A percentile compares a stretch with the other conserved stretches of the same genome.
Evolutionary conservation across 1,140 invertebrate species (phyloP).

Genomic region (Mercenaria mercenaria): DNA sequence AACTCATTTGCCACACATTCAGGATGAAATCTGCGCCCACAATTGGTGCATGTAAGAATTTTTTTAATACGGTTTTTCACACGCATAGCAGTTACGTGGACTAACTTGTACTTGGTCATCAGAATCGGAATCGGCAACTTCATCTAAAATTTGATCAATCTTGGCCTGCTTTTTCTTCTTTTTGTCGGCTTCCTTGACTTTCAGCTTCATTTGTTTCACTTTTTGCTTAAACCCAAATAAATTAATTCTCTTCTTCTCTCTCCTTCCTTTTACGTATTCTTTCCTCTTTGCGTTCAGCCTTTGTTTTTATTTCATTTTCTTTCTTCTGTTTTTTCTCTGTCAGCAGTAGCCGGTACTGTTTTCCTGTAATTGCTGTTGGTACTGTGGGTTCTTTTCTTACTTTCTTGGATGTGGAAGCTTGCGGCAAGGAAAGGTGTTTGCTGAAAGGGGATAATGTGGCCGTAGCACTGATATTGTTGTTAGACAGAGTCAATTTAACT

Average conservation of each 20-base stretch:
- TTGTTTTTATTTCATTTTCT: not conserved
- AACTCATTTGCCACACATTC: no score
- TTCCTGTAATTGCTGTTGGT: not conserved
- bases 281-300: not conserved
- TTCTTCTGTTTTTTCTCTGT: not conserved
- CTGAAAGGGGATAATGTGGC: no score
- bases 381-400: not conserved
- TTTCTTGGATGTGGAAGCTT: not conserved
- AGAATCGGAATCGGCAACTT: no score
- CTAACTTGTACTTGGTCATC: no score
- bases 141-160: no score
- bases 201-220: not conserved
- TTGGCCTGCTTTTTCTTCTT: not conserved
- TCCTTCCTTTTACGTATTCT: not conserved
- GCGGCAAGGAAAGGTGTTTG: not conserved
- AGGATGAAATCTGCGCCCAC: no score
- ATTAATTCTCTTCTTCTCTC: not conserved
- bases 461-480: no score
- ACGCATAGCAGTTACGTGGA: no score
- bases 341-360: not conserved
- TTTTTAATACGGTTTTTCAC: no score
- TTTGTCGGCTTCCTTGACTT: not conserved
- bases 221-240: not conserved
- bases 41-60: no score
- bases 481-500: no score